Evolutionary conservation across 2,797 vertebrate genomes (phyloP).

Genomic region (Betta splendens): DNA sequence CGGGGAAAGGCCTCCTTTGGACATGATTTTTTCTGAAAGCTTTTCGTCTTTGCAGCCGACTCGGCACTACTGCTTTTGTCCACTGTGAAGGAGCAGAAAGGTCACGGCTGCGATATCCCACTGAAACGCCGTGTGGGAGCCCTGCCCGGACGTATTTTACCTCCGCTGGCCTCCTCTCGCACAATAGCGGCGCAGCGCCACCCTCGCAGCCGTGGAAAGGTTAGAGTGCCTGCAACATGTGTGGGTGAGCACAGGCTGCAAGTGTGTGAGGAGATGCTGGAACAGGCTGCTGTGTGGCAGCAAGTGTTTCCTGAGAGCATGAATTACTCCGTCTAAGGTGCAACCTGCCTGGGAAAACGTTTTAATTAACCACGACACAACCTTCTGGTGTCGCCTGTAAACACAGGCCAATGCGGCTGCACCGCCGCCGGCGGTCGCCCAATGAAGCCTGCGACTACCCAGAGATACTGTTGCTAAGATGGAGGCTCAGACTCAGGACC

Average conservation of each 20-base stretch:
- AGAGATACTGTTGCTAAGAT: neutral
- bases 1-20: conserved; percentile 46
- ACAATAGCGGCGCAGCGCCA: conserved; percentile 24
- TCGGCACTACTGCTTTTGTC: conserved; percentile 17
- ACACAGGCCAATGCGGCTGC: neutral
- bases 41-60: conserved; percentile 13
- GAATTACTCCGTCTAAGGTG: neutral
- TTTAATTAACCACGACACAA: neutral
- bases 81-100: conserved; percentile 50
- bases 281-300: neutral
- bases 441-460: neutral
- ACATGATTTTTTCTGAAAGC: conserved; percentile 60
- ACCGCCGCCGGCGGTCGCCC: neutral
- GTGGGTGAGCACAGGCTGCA: conserved; percentile 19
- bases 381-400: neutral
- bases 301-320: neutral
- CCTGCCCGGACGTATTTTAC: conserved; percentile 13
- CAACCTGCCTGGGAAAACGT: neutral
- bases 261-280: conserved; percentile 12
- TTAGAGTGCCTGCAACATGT: conserved; percentile 33
- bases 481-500: neutral
- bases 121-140: conserved; percentile 51
- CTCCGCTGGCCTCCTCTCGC: conserved; percentile 42
- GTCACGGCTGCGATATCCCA: conserved; percentile 45
- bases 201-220: conserved; percentile 31